These are phyloP conservation scores for Caenorhabditis japonica DNA, from an alignment of 2,888 invertebrate genomes.

Conservation along the genomic window DNA sequence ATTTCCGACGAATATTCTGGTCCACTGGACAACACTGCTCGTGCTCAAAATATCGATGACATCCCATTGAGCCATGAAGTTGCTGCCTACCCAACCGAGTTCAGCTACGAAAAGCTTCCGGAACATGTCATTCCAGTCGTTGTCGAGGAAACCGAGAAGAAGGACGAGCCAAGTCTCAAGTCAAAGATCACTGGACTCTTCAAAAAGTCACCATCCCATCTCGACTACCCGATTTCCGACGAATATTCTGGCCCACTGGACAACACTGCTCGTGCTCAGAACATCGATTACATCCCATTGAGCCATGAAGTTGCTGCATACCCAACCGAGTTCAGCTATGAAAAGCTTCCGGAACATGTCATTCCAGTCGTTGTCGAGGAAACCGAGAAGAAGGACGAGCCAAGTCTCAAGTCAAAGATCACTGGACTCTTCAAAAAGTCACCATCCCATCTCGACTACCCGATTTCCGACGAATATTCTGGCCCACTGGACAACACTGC, in stretches of 20 bases:
- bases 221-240: slow-evolving; percentile 61
- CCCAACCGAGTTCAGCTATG: slow-evolving; percentile 50
- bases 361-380: slow-evolving; percentile 4
- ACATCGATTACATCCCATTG: slow-evolving; percentile 47
- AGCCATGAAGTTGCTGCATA: slow-evolving; percentile 48
- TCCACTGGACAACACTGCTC: no score
- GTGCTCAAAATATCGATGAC: no score
- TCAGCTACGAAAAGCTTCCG: slow-evolving; percentile 17
- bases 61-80: no score
- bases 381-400: slow-evolving; percentile 8
- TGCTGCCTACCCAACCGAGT: background rate
- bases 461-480: slow-evolving; percentile 41
- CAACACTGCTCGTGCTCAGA: slow-evolving; percentile 31
- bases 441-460: slow-evolving; percentile 57
- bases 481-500: slow-evolving; percentile 41
- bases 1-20: no score
- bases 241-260: slow-evolving; percentile 46
- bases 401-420: slow-evolving; percentile 31
- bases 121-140: slow-evolving; percentile 12
- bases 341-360: slow-evolving; percentile 30
- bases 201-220: slow-evolving; percentile 58
- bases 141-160: background rate
- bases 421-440: slow-evolving; percentile 23
- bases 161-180: slow-evolving; percentile 7
- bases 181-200: slow-evolving; percentile 32